phyloP scores from a whole-genome alignment of 2,797 vertebrate genomes.

The Epinephelus malabaricus region DNA sequence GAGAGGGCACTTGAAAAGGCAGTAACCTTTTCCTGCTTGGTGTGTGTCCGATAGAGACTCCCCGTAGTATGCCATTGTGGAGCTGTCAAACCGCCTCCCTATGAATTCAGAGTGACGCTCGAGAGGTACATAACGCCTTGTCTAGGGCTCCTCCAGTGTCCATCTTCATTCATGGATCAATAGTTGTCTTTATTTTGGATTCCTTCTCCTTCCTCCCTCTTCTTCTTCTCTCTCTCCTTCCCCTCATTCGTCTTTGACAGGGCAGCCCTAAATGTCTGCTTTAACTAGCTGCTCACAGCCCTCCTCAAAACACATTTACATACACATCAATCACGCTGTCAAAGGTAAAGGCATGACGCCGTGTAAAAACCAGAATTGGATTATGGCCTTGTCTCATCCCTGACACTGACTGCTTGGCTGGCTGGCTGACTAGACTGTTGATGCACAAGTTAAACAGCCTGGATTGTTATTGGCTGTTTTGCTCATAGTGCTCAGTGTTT shows the following conservation, averaged over 20 bases:
- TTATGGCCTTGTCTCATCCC: slow-evolving; percentile 83
- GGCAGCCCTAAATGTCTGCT: slow-evolving; percentile 81
- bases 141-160: slow-evolving; percentile 75
- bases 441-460: slow-evolving; percentile 78
- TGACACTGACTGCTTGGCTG: slow-evolving; percentile 80
- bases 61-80: slow-evolving; percentile 79
- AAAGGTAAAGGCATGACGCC: slow-evolving; percentile 83
- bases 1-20: slow-evolving; percentile 80
- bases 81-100: slow-evolving; percentile 81
- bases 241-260: slow-evolving; percentile 76
- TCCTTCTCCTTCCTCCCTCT: slow-evolving; percentile 57
- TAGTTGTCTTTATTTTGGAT: slow-evolving; percentile 86
- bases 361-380: slow-evolving; percentile 86
- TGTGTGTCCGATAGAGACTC: slow-evolving; percentile 80
- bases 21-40: slow-evolving; percentile 79
- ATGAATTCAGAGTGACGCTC: slow-evolving; percentile 81
- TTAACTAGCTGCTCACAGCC: slow-evolving; percentile 84
- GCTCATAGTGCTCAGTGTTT: slow-evolving; percentile 43
- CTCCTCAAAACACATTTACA: slow-evolving; percentile 86
- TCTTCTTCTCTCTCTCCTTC: slow-evolving; percentile 45
- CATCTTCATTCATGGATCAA: slow-evolving; percentile 86
- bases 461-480: slow-evolving; percentile 71
- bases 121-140: slow-evolving; percentile 79
- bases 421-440: slow-evolving; percentile 80
- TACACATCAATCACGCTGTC: slow-evolving; percentile 85